These are phyloP conservation scores for Apeltes quadracus DNA, from an alignment of 2,113 vertebrate species.

Conservation along the genomic window DNA sequence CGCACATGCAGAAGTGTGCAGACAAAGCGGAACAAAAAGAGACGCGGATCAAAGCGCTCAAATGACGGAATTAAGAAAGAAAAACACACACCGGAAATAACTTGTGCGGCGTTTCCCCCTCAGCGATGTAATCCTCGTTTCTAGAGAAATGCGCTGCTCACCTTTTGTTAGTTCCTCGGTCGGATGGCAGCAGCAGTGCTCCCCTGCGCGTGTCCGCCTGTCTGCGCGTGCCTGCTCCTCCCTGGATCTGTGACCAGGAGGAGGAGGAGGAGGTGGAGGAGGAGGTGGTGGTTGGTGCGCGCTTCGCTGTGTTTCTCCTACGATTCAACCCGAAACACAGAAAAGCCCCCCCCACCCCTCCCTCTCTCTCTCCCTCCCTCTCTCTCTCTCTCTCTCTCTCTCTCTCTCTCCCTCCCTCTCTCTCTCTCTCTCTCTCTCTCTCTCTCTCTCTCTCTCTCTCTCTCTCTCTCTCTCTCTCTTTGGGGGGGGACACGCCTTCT, in stretches of 20 bases:
- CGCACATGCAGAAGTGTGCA: conserved; percentile 23
- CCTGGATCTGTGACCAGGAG: conserved; percentile 7
- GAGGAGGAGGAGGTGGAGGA: too few relatives aligned
- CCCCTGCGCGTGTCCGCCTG: background rate
- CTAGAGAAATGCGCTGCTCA: conserved; percentile 3
- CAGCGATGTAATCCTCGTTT: background rate
- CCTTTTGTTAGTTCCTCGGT: conserved; percentile 35
- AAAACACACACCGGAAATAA: conserved; percentile 16
- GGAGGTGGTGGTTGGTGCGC: conserved; percentile 28
- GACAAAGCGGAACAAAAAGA: conserved; percentile 33
- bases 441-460: background rate
- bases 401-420: too few relatives aligned
- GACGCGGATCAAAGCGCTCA: conserved; percentile 17
- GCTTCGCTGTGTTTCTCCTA: conserved; percentile 27
- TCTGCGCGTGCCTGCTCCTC: conserved; percentile 27
- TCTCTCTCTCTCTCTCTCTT: conserved; percentile 20
- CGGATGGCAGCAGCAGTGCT: background rate
- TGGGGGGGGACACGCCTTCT: conserved; percentile 34
- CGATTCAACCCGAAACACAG: conserved; percentile 16
- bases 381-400: too few relatives aligned
- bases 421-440: background rate
- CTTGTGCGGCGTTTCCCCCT: conserved; percentile 33
- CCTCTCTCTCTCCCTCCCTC: too few relatives aligned
- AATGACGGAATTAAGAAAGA: too few relatives aligned
- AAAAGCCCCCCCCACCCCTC: conserved; percentile 49